These are phyloP conservation scores for Cryptotis parvus DNA, from an alignment of 2,113 vertebrate genomes.

Conservation along the genomic window DNA sequence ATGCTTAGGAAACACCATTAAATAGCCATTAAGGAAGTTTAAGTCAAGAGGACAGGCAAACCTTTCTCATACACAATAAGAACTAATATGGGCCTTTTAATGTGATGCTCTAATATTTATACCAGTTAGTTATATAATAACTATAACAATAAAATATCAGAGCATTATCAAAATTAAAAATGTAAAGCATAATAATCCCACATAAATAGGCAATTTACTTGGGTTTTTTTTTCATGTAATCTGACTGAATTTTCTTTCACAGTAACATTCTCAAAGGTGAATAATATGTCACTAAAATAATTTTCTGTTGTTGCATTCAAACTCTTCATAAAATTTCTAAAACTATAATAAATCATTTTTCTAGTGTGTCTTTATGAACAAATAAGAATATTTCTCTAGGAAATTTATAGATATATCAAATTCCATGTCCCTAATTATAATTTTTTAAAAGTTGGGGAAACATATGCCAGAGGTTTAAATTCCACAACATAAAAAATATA, in stretches of 20 bases:
- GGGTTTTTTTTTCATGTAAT: slow-evolving; percentile 2
- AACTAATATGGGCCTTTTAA: not conserved
- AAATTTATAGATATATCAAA: not conserved
- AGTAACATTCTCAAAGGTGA: not conserved
- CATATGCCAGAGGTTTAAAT: not conserved
- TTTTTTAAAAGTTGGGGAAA: not conserved
- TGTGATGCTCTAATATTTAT: not conserved
- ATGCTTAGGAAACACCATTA: not conserved
- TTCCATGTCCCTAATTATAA: not conserved
- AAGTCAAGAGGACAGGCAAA: not conserved
- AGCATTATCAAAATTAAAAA: not conserved
- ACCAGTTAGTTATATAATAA: not conserved
- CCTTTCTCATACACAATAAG: not conserved
- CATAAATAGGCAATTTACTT: not conserved
- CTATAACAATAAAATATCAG: not conserved
- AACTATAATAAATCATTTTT: not conserved
- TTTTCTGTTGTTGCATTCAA: not conserved
- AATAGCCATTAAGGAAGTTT: not conserved
- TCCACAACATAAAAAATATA: too few relatives aligned
- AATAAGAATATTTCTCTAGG: not conserved
- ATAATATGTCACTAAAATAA: not conserved
- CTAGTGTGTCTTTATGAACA: not conserved
- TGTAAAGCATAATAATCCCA: not conserved
- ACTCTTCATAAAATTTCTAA: not conserved
- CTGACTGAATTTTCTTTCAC: not conserved